These are phyloP conservation scores for Plebejus melissa DNA, from an alignment of 2,888 invertebrate species.

Conservation along the genomic window DNA sequence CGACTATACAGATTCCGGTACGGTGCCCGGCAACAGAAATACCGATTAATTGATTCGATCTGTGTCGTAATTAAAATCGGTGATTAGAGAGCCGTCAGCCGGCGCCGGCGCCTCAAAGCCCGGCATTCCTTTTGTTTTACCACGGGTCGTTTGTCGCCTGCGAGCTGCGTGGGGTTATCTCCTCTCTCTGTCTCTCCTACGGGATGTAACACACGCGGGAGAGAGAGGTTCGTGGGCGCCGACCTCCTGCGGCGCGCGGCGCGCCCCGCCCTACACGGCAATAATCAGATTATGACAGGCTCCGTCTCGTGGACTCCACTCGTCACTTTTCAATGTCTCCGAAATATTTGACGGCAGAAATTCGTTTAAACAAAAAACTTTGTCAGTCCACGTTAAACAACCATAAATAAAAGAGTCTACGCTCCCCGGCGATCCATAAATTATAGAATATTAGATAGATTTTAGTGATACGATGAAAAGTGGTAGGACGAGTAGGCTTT, in stretches of 20 bases:
- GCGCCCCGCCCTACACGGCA: constrained; percentile 70
- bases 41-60: constrained; percentile 79
- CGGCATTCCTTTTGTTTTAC: constrained; percentile 80
- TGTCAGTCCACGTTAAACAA: constrained; percentile 7
- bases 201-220: constrained; percentile 43
- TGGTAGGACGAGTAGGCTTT: background rate
- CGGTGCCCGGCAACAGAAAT: constrained; percentile 74
- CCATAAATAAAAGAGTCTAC: constrained; percentile 10
- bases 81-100: constrained; percentile 72
- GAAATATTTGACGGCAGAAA: constrained; percentile 55
- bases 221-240: constrained; percentile 69
- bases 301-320: constrained; percentile 56
- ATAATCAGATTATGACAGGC: constrained; percentile 78
- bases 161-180: constrained; percentile 51
- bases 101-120: constrained; percentile 79
- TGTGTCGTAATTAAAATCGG: constrained; percentile 79
- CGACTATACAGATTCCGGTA: constrained; percentile 44
- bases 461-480: background rate
- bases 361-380: constrained; percentile 39
- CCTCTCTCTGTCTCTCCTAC: constrained; percentile 45
- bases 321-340: constrained; percentile 62
- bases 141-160: constrained; percentile 78
- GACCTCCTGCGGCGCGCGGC: constrained; percentile 70
- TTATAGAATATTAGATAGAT: constrained; percentile 1
- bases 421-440: background rate